phyloP scores from a whole-genome alignment of 2,113 vertebrate species.

The Microtus montanus region DNA sequence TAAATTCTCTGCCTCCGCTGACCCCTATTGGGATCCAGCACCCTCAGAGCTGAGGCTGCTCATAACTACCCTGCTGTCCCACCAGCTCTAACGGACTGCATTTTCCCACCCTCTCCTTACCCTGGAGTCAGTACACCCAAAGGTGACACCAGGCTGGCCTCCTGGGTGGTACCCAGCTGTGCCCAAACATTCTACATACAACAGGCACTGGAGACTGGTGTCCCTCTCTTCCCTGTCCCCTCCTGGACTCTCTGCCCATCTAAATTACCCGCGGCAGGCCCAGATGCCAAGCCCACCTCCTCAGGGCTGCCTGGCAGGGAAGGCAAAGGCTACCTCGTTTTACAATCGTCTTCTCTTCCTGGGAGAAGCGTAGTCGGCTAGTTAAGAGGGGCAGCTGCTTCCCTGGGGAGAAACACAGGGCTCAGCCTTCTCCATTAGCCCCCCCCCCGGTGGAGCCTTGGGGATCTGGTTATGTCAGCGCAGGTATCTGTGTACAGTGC shows the following conservation, averaged over 20 bases:
- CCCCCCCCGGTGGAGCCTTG: rapidly evolving
- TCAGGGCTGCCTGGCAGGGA: background rate
- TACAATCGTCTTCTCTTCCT: slow-evolving; percentile 61
- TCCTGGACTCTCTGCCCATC: background rate
- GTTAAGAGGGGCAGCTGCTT: slow-evolving; percentile 29
- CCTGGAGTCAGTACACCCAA: background rate
- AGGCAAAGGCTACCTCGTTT: slow-evolving; percentile 70
- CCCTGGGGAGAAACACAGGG: slow-evolving; percentile 69
- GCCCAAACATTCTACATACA: background rate
- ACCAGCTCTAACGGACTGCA: background rate
- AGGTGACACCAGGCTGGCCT: background rate
- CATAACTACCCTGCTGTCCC: background rate
- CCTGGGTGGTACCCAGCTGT: background rate
- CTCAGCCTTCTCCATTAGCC: background rate
- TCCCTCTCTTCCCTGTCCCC: too few relatives aligned
- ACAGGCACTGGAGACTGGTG: rapidly evolving
- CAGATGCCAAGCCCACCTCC: background rate
- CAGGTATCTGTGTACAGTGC: background rate
- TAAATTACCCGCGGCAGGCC: rapidly evolving
- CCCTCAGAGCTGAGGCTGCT: background rate
- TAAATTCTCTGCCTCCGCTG: too few relatives aligned
- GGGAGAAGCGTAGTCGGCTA: slow-evolving; percentile 43
- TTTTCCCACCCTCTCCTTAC: rapidly evolving
- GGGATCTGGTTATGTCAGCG: background rate
- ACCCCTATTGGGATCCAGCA: background rate